Conservation (phyloP, 1,140 invertebrate species). For the Papilio xuthus region DNA sequence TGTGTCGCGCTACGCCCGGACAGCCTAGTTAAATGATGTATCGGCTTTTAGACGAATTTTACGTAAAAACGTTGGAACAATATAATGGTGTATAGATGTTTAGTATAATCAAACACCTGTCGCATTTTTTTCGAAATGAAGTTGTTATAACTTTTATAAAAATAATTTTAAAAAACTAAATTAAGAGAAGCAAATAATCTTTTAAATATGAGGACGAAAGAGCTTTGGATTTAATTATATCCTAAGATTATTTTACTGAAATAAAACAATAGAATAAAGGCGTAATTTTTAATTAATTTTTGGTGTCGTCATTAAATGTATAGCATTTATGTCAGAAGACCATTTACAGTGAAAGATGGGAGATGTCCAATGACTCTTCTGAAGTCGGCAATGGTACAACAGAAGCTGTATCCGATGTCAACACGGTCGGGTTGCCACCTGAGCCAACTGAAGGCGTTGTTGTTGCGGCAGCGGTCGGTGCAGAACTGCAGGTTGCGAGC, state of each 20-base stretch:
- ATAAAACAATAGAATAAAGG: neutral
- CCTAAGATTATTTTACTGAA: neutral
- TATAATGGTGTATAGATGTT: neutral
- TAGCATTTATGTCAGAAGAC: conserved; percentile 60
- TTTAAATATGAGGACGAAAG: neutral
- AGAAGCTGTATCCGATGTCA: conserved; percentile 84
- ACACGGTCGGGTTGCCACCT: conserved; percentile 77
- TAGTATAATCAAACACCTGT: neutral
- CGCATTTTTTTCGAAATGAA: no score
- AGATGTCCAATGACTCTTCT: conserved; percentile 79
- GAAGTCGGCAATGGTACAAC: conserved; percentile 84
- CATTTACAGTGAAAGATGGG: conserved; percentile 76
- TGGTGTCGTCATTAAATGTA: neutral
- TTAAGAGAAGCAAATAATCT: no score
- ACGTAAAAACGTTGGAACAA: neutral
- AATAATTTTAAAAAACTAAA: neutral
- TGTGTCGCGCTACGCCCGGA: neutral
- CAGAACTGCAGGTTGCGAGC: conserved; percentile 81
- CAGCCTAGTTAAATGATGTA: conserved; percentile 1
- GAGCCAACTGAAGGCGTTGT: conserved; percentile 82
- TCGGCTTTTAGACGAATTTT: neutral
- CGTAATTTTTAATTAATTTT: neutral
- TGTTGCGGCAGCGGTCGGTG: conserved; percentile 79
- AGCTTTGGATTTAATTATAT: neutral
- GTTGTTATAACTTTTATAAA: neutral